Conservation (phyloP, 2,797 vertebrate genomes). For the Clarias pachynema region DNA sequence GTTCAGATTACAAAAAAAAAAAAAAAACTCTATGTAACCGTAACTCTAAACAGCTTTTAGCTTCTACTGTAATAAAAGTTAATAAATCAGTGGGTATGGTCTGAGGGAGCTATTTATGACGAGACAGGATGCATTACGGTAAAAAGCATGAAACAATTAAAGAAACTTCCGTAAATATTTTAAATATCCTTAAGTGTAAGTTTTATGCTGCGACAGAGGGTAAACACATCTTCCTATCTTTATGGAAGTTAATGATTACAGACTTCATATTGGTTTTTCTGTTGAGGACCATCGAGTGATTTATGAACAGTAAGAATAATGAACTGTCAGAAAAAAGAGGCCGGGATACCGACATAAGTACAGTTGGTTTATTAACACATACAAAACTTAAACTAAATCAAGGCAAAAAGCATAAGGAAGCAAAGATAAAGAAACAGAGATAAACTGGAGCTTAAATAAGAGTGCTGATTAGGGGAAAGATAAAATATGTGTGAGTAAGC, state of each 20-base stretch:
- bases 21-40: background rate
- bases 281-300: background rate
- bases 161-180: background rate
- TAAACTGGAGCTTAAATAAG: background rate
- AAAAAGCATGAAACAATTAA: background rate
- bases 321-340: background rate
- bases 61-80: background rate
- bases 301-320: background rate
- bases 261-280: background rate
- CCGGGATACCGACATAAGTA: too few relatives aligned
- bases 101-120: background rate
- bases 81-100: background rate
- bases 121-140: background rate
- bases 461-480: background rate
- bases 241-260: background rate
- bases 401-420: background rate
- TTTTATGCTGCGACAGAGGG: conserved; percentile 4
- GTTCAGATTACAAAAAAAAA: conserved; percentile 1
- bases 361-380: background rate
- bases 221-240: background rate
- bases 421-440: background rate
- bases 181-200: background rate
- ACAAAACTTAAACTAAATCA: background rate
- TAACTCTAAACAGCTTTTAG: background rate
- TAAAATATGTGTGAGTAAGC: background rate